Conservation (phyloP, 1,140 invertebrate species). For the Steinernema khuongi region DNA sequence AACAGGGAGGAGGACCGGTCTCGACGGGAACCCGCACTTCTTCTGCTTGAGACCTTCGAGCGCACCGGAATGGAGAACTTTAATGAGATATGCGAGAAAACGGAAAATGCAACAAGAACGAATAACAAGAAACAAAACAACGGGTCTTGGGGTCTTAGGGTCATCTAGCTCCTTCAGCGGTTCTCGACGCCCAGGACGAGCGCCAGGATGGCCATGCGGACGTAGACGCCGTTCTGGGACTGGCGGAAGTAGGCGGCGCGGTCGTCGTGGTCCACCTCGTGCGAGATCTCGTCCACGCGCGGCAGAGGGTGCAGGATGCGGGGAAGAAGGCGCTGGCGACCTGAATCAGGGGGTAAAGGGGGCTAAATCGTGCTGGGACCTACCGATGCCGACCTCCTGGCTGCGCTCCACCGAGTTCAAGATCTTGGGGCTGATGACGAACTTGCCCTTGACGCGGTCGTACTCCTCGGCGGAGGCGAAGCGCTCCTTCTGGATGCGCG, state of each 20-base stretch:
- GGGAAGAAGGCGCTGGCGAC: conserved; percentile 63
- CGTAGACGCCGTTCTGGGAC: conserved; percentile 93
- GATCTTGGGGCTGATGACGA: conserved; percentile 82
- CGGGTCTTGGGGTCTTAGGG: no score
- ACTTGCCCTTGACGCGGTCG: conserved; percentile 75
- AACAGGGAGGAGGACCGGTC: not conserved
- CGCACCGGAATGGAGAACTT: not conserved
- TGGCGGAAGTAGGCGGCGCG: conserved; percentile 96
- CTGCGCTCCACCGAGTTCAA: conserved; percentile 67
- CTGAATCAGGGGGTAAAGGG: conserved; percentile 10
- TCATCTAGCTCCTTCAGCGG: not conserved
- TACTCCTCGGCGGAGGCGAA: conserved; percentile 80
- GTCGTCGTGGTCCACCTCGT: conserved; percentile 88
- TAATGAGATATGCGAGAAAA: not conserved
- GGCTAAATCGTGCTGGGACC: not conserved
- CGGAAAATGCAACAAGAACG: not conserved
- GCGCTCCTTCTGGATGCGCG: conserved; percentile 88
- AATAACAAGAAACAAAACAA: not conserved
- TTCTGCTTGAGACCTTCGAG: not conserved
- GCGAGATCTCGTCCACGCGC: conserved; percentile 80
- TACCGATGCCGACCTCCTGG: not conserved
- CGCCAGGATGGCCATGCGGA: conserved; percentile 90
- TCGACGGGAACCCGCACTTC: conserved; percentile 3
- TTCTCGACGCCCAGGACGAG: conserved; percentile 68
- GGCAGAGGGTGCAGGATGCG: conserved; percentile 96